Evolutionary conservation across 2,888 invertebrate species (phyloP).

Genomic region (Argyra leucocephala): DNA sequence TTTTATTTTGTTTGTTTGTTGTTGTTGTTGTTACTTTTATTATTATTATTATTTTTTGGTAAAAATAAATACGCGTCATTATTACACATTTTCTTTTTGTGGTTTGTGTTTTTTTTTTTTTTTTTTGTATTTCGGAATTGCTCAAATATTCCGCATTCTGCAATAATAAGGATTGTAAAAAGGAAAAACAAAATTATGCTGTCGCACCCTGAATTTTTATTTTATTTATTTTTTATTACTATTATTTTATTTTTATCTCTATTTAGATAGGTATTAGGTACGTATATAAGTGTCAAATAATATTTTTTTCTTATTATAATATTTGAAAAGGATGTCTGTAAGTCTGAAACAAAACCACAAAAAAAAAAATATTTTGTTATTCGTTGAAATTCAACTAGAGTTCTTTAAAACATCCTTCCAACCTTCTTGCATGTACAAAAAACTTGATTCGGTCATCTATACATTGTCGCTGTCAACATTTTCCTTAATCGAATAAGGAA

Average conservation of each 20-base stretch:
- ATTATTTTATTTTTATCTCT: no score
- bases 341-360: no score
- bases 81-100: neutral
- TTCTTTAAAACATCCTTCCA: no score
- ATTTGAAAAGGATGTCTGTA: no score
- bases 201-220: neutral
- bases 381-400: no score
- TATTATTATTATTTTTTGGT: no score
- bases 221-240: neutral
- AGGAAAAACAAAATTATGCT: neutral
- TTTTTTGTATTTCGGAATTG: neutral
- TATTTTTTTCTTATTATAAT: no score
- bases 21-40: neutral
- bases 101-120: neutral
- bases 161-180: neutral
- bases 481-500: constrained; percentile 1
- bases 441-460: no score
- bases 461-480: neutral
- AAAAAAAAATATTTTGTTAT: no score
- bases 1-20: neutral
- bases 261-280: no score
- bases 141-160: neutral
- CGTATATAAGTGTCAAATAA: no score
- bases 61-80: constrained; percentile 6
- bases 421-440: no score